Evolutionary conservation across 2,888 invertebrate species (phyloP), one percentile per base, ranked within the genome.

Genomic region (Agrochola circellaris): DNA sequence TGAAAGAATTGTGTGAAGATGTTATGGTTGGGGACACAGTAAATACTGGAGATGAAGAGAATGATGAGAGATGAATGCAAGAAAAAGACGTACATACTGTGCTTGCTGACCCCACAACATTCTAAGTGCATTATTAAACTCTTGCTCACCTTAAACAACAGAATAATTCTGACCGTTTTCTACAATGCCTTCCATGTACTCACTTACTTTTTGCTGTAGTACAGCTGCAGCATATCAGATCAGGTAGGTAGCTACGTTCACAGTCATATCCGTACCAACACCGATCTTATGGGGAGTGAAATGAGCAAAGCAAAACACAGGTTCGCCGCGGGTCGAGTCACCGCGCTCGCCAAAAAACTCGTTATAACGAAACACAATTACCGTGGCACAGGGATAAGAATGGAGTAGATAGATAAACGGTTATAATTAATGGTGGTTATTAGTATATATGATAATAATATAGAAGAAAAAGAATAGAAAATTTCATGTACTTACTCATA

Each of bases 361-460:
- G 95, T 96, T 96, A 96, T 94, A 94, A 95, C 95, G 93, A 94
- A 95, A 96, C 95, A 95, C 95, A 96, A 96, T 96, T 95, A 95
- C 91, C 89, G 84, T 80, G 66, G 92, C 74, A 92, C 91, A 91
- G 82, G 0, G 87, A 76, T 79, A 83, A 48, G 68, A 13, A 42
- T 91, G 86, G 95, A 95, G 93, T 88, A 71, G 92, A 74, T 48
- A 66, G 72, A 76, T 87, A 81, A 75, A 79, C 69, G 81, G 72
- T 83, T 78, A 75, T 73, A 68, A 45, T 70, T 61, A 73, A 77
- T 72, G 4, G 34, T 20, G 34, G 15, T 30, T 58, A 64, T 48
- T 56, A 34, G 34, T 26, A 11, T 42, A 20, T 0, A 7, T 45
- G 58, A 56, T 58, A 23, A 9, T 51, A 51, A 20, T 23, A 56